Base-by-base conservation (phyloP, 2,888 invertebrate species). In the Euphydryas editha region DNA sequence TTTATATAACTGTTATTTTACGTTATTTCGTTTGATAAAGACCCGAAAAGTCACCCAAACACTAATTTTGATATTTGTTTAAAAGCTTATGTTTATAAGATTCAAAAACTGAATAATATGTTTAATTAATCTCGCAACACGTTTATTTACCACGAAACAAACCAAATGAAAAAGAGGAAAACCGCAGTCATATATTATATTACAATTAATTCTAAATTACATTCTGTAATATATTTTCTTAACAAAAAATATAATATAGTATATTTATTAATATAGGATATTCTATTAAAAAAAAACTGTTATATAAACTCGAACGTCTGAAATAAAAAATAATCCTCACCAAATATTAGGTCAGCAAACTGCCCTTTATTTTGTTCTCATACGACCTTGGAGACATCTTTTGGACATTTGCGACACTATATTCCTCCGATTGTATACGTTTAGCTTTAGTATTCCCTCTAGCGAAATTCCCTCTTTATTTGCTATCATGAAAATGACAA, bases 291-390 rank as follows among this genome's bases (percentile, higher is more conserved):
- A 54, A 51, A 30, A 51, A 21, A 51, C 24, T 24, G 17, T 21
- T 49, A 17, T n/a, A 30, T n/a, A 30, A 54, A 54, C 24, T n/a
- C 8, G 0, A 54, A 8, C 30, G 58, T 20, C 49, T 20, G 55
- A 59, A 30, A 62, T 58, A 59, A 62, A 49, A 59, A 30, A 62
- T 58, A 59, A 62, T 55, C 59, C 64, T 62, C 37, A 13, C n/a
- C 54, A 59, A 68, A 68, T 65, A 65, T 65, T 59, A 51, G 58
- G 69, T 70, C 73, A 75, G 68, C 65, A 72, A 76, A 72, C 64
- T 73, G 73, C 68, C 78, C 76, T 80, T 79, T 75, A 75, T 78
- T 78, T n/a, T 78, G 81, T 75, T 63, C 62, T 24, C 67, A 69
- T 62, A 55, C 59, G 61, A 70, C 68, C 69, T 72, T 72, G 73